Evolutionary conservation across 2,113 vertebrate species (phyloP).

Genomic region (Indri indri): DNA sequence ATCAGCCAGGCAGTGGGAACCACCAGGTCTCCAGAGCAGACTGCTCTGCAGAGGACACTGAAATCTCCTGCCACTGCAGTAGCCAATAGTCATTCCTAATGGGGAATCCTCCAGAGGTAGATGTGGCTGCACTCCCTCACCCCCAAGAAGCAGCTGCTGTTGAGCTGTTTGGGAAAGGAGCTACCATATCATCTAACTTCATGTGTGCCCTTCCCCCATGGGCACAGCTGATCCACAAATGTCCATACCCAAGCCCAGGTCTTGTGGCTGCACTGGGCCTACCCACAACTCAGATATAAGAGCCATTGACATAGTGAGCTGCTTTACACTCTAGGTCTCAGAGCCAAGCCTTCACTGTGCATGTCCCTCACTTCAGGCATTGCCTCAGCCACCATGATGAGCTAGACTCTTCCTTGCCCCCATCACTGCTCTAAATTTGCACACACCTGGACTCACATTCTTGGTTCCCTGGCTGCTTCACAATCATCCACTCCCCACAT

Average conservation of each 20-base stretch:
- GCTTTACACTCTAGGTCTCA: not conserved
- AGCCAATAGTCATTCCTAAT: not conserved
- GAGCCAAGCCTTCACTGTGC: not conserved
- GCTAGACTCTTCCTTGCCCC: not conserved
- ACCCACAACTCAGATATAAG: not conserved
- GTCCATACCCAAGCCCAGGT: not conserved
- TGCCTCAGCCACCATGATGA: not conserved
- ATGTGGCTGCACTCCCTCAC: rapidly evolving
- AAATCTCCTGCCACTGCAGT: no score
- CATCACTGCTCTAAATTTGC: not conserved
- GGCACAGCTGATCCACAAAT: no score
- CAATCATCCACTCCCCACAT: not conserved
- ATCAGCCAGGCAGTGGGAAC: not conserved
- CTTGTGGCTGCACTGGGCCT: not conserved
- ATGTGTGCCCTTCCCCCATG: not conserved
- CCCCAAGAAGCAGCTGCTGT: not conserved
- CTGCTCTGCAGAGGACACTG: not conserved
- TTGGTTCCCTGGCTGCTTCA: not conserved
- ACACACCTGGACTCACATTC: no score
- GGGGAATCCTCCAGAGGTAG: rapidly evolving
- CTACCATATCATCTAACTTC: not conserved
- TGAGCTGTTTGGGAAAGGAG: not conserved
- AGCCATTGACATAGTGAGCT: no score
- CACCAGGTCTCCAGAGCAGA: rapidly evolving
- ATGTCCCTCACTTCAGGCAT: not conserved